Evolutionary conservation across 2,797 vertebrate genomes (phyloP).

Genomic region (Ptychobarbus kaznakovi): DNA sequence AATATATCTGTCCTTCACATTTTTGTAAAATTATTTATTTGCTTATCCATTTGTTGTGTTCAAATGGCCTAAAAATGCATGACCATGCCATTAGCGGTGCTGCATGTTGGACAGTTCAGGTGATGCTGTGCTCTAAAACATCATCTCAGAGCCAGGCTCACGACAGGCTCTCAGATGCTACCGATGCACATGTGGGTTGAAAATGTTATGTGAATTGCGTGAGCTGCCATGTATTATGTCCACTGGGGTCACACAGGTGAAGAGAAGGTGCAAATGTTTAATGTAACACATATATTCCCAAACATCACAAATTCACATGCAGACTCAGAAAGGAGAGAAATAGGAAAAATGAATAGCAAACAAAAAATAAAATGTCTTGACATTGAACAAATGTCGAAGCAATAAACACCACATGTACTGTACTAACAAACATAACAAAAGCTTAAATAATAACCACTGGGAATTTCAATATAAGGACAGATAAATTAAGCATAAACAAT

Average conservation of each 20-base stretch:
- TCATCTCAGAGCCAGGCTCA: background rate
- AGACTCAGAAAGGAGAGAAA: background rate
- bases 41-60: background rate
- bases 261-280: background rate
- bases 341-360: background rate
- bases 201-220: background rate
- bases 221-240: background rate
- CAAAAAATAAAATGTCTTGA: background rate
- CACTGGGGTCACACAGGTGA: background rate
- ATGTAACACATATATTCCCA: background rate
- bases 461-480: background rate
- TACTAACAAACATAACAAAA: background rate
- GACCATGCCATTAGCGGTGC: conserved; percentile 12
- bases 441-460: background rate
- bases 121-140: conserved; percentile 1
- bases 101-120: background rate
- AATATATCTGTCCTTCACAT: background rate
- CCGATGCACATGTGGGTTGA: background rate
- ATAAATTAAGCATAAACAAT: background rate
- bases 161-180: background rate
- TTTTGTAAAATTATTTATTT: background rate
- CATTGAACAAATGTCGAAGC: background rate
- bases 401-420: background rate
- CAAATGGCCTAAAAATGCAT: background rate
- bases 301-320: background rate